Percentiles rank a stretch among this genome's conserved stretches.
Conservation (phyloP, 2,113 vertebrate genomes). For the Spizaetus ornatus region DNA sequence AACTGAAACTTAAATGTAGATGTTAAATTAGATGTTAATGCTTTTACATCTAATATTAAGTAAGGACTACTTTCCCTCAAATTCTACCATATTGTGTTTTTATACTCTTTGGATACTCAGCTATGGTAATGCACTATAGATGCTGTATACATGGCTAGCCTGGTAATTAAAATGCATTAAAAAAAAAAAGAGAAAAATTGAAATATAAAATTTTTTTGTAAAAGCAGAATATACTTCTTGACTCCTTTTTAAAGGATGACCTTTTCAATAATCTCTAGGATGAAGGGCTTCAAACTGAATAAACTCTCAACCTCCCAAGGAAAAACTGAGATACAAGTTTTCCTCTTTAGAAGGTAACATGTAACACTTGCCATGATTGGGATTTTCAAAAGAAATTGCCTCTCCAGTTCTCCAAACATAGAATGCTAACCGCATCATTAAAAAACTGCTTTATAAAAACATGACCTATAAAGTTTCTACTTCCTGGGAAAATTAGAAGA, state of each 20-base stretch:
- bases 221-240: not conserved
- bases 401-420: not conserved
- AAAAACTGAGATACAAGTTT: not conserved
- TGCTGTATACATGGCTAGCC: rapidly evolving
- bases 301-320: not conserved
- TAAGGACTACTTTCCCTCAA: not conserved
- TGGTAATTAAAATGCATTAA: not conserved
- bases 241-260: not conserved
- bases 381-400: not conserved
- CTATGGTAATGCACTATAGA: not conserved
- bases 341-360: not conserved
- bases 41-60: not conserved
- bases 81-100: not conserved
- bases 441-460: not conserved
- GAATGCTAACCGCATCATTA: not conserved
- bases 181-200: not conserved
- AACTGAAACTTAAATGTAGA: not conserved
- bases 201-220: not conserved
- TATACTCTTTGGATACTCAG: not conserved
- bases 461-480: not conserved
- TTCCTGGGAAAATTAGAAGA: not conserved
- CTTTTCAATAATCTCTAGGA: not conserved
- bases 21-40: not conserved
- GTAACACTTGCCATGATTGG: not conserved
- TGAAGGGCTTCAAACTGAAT: not conserved